A percentile compares a stretch with the other conserved stretches of the same genome.
phyloP scores from a whole-genome alignment of 2,797 vertebrate species.

The Glossophaga mutica region DNA sequence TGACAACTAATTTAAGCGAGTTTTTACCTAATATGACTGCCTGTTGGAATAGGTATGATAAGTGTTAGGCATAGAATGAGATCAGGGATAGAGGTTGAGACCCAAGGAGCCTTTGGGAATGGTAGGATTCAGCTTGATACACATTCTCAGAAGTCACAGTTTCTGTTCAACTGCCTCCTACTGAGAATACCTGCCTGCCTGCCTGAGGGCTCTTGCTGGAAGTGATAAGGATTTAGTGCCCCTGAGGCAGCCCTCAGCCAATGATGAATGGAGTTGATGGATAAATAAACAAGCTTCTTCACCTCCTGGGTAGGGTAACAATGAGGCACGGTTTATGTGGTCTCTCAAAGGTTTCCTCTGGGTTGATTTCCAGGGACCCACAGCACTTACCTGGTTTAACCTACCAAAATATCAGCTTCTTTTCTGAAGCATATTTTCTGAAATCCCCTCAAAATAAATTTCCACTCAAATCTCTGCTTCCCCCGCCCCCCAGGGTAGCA shows the following conservation, averaged over 20 bases:
- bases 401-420: neutral
- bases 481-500: neutral
- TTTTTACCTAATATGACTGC: neutral
- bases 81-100: neutral
- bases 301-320: neutral
- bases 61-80: neutral
- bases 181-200: neutral
- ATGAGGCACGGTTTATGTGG: neutral
- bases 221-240: neutral
- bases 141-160: neutral
- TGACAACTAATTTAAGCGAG: neutral
- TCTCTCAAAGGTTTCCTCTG: neutral
- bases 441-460: neutral
- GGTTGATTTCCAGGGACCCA: neutral
- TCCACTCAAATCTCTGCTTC: neutral
- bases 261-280: neutral
- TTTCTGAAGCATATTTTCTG: neutral
- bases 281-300: neutral
- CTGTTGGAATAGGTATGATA: neutral
- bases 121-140: neutral
- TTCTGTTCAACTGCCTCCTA: neutral
- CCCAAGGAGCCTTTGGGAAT: accelerated
- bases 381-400: neutral
- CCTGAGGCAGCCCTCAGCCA: neutral
- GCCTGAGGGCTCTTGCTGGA: neutral